phyloP scores from a whole-genome alignment of 2,113 vertebrate species.

The Lates calcarifer region DNA sequence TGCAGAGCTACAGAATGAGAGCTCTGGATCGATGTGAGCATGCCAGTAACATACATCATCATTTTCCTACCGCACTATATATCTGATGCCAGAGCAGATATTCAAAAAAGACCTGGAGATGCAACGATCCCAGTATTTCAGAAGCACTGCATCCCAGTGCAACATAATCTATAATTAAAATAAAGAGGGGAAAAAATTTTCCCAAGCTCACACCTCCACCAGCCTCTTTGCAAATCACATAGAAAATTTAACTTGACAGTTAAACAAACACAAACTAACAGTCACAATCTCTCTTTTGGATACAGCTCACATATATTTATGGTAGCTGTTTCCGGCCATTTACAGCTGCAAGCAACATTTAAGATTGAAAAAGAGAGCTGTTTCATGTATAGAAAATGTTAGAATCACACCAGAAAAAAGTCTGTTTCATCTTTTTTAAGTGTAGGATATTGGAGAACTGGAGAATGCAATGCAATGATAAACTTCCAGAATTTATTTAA shows the following conservation, averaged over 20 bases:
- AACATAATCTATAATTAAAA: too few species aligned
- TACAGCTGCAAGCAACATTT: too few species aligned
- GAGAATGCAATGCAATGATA: background rate
- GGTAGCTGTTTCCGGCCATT: too few species aligned
- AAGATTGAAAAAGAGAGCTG: too few species aligned
- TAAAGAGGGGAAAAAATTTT: too few species aligned
- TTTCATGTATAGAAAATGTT: too few species aligned
- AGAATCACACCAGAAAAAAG: too few species aligned
- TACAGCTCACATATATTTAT: background rate
- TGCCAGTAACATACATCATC: conserved; percentile 47
- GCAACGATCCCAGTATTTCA: background rate
- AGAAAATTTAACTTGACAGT: background rate
- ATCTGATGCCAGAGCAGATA: conserved; percentile 8
- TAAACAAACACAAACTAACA: background rate
- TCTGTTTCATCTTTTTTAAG: too few species aligned
- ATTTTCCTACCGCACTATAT: conserved; percentile 21
- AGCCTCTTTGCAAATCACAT: background rate
- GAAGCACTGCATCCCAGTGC: background rate
- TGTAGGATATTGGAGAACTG: too few species aligned
- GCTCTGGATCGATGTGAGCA: conserved; percentile 56
- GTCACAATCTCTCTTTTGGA: background rate
- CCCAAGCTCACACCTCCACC: too few species aligned
- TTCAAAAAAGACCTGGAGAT: background rate
- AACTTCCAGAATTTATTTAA: background rate
- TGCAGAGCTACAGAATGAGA: conserved; percentile 5